Evolutionary conservation across 2,797 vertebrate species (phyloP), one percentile per base, ranked within the genome.

Genomic region (Brachymystax lenok): DNA sequence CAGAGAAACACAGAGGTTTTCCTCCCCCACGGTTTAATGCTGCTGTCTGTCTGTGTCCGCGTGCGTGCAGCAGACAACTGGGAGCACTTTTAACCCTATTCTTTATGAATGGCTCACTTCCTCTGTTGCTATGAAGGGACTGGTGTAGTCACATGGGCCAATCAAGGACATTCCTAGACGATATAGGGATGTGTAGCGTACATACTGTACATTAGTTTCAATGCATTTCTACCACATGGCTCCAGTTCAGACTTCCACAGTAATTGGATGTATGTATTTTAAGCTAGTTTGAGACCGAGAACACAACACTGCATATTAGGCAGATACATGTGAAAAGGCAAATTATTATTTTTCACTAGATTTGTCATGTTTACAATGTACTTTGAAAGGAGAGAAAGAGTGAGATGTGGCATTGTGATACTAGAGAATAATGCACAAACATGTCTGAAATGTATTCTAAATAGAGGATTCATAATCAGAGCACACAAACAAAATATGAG

Each of bases 401-500:
- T 0, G 40, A 12, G 40, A 46, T 46, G 2, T 46, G 40, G 10
- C 40, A 46, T 46, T 12, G 40, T 46, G 40, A 12, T 46, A 3
- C 10, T 1, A 12, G 10, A 12, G 2, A 12, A 46, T 46, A 46
- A 12, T 46, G 10, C 35, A 7, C 35, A 35, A 35, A 35, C 35
- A 61, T 72, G 76, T 79, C 64, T 85, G 8, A 63, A 63, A 80
- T 76, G 86, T 84, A 76, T 71, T 70, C 75, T 64, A 77, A 64
- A 71, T 46, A 1, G 59, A 77, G 78, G 68, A 85, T 86, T 77
- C 71, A 28, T 87, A 80, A 79, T 85, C 71, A 68, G 76, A 59
- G 83, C 74, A 79, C 72, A 28, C 71, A 51, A 79, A 76, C 52
- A 77, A 80, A 77, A 74, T 30, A 68, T 10, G 52, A 40, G 5